Base-by-base conservation (phyloP, 1,140 invertebrate genomes). In the Macrocentrus cingulum region DNA sequence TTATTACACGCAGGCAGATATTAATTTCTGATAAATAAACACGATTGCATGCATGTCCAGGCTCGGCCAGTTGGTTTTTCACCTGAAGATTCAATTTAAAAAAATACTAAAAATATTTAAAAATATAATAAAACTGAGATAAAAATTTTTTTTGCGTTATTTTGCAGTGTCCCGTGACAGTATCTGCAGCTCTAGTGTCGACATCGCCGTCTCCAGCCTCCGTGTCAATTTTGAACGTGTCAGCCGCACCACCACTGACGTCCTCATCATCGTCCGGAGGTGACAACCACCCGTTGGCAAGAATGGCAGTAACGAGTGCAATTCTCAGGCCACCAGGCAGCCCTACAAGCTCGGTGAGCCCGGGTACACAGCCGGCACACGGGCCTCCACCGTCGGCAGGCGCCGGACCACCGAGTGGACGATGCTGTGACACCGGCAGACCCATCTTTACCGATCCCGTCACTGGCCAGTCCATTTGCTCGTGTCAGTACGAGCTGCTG, bases 371-470 rank as follows among this genome's bases (percentile, higher is more conserved):
- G 70, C 81, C 68, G n/a, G n/a, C n/a, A 68, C 83, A 66, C 69
- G 81, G 70, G 66, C 85, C 75, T 73, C 85, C 76, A 29, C 80
- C 82, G 29, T 74, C 80, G 54, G 60, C 84, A 5, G 74, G 60
- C 46, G 66, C 36, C 22, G 66, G 59, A n/a, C 62, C 64, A 11
- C 60, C 61, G 16, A 72, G 80, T 19, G 82, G 82, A 61, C 83
- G 90, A 63, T 96, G 94, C 80, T 96, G 94, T 79, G 94, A 96
- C 80, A 94, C 91, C 53, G 93, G 93, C 41, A 83, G 93, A 41
- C 91, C 92, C 5, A 87, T 96, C 66, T 92, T 94, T 79, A 94
- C 92, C 60, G 92, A 97, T 79, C 93, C 94, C 6, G 83, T 94
- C 63, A 95, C 91, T 37, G 93, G 93, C 15, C 92, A 95, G 79